These are phyloP conservation scores for Tursiops truncatus DNA, from an alignment of 2,113 vertebrate genomes.

Conservation along the genomic window DNA sequence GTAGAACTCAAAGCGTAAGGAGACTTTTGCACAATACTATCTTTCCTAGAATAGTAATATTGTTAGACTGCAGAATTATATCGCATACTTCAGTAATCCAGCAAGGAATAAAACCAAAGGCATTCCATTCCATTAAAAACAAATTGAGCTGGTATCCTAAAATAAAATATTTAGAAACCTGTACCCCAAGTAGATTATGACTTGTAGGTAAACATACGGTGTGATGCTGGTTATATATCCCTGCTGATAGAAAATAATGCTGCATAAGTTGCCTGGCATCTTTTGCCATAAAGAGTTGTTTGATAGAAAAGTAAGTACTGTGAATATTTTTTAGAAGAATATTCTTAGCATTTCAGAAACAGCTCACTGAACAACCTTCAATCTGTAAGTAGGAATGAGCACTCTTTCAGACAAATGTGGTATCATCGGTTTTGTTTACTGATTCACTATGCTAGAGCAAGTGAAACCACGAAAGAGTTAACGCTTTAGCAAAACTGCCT, in stretches of 20 bases:
- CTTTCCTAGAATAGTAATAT: conserved; percentile 33
- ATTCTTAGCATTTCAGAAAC: background rate
- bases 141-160: background rate
- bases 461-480: background rate
- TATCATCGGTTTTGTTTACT: background rate
- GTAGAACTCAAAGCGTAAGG: background rate
- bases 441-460: background rate
- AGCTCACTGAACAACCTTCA: background rate
- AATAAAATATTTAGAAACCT: conserved; percentile 10
- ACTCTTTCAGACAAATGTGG: background rate
- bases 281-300: background rate
- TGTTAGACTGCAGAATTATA: background rate
- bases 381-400: background rate
- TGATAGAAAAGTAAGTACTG: background rate
- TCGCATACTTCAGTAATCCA: background rate
- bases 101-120: conserved; percentile 17
- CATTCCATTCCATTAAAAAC: conserved; percentile 7
- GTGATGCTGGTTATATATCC: background rate
- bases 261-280: background rate
- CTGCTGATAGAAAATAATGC: background rate
- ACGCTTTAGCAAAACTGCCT: conserved; percentile 3
- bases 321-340: background rate
- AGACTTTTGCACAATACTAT: conserved; percentile 21
- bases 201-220: background rate
- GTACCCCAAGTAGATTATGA: background rate